These are phyloP conservation scores for Thysanoteuthis rhombus DNA, from an alignment of 2,888 invertebrate genomes.

Conservation along the genomic window DNA sequence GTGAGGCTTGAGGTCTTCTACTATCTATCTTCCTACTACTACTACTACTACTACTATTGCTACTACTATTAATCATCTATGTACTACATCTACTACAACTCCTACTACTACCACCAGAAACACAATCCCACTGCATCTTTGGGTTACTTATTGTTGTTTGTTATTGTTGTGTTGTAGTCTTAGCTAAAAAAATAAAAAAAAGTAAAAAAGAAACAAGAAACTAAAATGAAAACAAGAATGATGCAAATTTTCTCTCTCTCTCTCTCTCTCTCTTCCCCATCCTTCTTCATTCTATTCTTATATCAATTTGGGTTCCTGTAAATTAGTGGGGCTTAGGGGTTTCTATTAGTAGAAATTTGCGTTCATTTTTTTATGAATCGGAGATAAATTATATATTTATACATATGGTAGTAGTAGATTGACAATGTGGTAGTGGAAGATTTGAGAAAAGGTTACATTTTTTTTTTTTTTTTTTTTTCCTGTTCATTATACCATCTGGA, in stretches of 20 bases:
- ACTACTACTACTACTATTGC: background rate
- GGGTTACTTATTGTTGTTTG: background rate
- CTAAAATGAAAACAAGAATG: background rate
- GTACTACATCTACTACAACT: background rate
- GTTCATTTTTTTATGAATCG: background rate
- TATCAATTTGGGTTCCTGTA: background rate
- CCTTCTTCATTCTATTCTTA: background rate
- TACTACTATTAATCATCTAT: constrained; percentile 21
- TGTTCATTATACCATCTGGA: no score
- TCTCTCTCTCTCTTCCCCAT: background rate
- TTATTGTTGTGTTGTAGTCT: constrained; percentile 15
- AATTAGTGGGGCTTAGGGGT: background rate
- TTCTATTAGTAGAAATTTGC: background rate
- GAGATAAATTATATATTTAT: background rate
- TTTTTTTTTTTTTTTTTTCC: no score
- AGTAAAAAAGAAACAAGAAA: background rate
- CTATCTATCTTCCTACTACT: background rate
- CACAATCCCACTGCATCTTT: background rate
- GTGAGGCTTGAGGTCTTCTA: constrained; percentile 15
- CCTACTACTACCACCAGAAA: background rate
- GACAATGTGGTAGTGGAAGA: background rate
- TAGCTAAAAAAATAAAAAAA: background rate
- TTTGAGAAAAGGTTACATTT: no score
- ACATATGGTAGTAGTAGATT: background rate
- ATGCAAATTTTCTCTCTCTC: background rate